Conservation (phyloP, 2,797 vertebrate species). For the Chaetodon trifasciatus region DNA sequence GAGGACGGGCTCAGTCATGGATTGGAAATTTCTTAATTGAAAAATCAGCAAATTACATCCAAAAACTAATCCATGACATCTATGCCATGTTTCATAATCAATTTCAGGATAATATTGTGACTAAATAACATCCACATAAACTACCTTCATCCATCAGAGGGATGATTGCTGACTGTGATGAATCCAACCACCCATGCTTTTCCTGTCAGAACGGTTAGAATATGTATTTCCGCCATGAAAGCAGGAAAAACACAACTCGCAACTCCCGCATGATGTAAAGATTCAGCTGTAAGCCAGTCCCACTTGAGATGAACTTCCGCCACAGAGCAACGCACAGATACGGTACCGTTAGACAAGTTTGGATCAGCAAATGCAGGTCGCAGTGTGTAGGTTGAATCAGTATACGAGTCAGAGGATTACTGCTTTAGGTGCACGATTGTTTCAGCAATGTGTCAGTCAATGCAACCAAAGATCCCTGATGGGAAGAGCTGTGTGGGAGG, state of each 20-base stretch:
- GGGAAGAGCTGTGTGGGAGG: slow-evolving; percentile 44
- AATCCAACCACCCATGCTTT: background rate
- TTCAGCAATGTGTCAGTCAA: slow-evolving; percentile 47
- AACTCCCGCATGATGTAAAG: background rate
- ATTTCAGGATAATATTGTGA: too few species aligned
- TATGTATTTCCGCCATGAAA: background rate
- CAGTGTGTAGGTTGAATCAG: background rate
- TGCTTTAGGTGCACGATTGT: slow-evolving; percentile 29
- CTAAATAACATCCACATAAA: background rate
- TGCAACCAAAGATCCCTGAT: slow-evolving; percentile 33
- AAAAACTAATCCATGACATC: too few species aligned
- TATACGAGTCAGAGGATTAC: slow-evolving; percentile 1
- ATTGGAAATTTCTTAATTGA: too few species aligned
- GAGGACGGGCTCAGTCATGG: too few species aligned
- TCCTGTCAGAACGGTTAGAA: background rate
- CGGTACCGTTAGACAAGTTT: background rate
- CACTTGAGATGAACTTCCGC: background rate
- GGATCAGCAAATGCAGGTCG: background rate
- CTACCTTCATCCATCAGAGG: background rate
- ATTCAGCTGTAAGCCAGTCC: background rate
- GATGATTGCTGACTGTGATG: background rate
- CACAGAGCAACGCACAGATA: background rate
- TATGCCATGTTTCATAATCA: too few species aligned
- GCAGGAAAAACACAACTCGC: background rate
- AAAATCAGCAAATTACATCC: too few species aligned